Base-by-base conservation (phyloP, 2,797 vertebrate genomes). In the Coendou prehensilis region DNA sequence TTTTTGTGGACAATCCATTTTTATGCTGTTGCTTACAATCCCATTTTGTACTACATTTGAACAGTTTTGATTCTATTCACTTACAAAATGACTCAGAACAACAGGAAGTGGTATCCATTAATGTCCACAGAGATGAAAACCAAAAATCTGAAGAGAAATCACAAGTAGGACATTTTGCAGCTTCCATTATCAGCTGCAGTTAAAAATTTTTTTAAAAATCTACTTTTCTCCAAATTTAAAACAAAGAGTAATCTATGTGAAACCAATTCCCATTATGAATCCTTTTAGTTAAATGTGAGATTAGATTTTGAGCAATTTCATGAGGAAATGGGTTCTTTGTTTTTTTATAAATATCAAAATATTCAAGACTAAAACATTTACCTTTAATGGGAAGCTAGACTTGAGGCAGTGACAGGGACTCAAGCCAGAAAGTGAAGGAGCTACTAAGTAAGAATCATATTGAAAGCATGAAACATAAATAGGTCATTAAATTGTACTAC, bases 391-490 rank as follows among this genome's bases (percentile, higher is more conserved):
- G 22, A 90, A 84, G 7, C 14, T 28, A 81, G 22, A 64, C 23
- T 18, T 80, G 17, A 97, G 26, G 59, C 61, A 61, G 15, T 56
- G 61, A 45, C 14, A 64, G 50, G 26, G 90, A 93, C 47, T 86
- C 84, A 79, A 64, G 59, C 20, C 47, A 90, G n/a, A 30, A 69
- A 59, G 41, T 52, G 37, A 93, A 93, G 11, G 11, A 54, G 20
- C 50, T 73, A 56, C n/a, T 11, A 89, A 7, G 52, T 30, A 73
- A 87, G 56, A 71, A 82, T 93, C 41, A 71, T 56, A 61, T 3
- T 52, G 18, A 91, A 76, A 89, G 90, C 28, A 30, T 54, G 67
- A 96, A 75, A 78, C 33, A 93, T 9, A 76, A 89, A 85, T 10
- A 50, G 4, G 30, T n/a, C 13, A 85, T 26, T 50, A 45, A 71